phyloP scores from a whole-genome alignment of 1,140 invertebrate genomes.

The Piezodorus guildinii region DNA sequence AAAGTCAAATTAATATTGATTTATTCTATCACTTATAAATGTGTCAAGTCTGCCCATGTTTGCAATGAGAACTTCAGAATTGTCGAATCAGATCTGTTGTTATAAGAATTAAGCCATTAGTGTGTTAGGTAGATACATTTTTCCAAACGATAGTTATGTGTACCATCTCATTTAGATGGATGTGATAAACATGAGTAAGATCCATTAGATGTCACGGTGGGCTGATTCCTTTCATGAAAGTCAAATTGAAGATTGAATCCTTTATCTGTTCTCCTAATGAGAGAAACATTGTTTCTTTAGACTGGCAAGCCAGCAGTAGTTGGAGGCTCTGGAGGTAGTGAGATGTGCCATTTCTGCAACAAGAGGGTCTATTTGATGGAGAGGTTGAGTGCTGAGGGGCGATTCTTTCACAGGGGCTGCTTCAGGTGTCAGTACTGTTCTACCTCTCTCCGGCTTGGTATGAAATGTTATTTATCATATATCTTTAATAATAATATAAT shows the following conservation, averaged over 20 bases:
- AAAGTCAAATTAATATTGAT: no score
- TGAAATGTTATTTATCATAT: no score
- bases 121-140: no score
- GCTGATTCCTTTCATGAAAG: conserved; percentile 2
- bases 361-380: conserved; percentile 84
- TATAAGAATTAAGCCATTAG: no score
- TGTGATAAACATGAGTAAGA: no score
- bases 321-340: conserved; percentile 42
- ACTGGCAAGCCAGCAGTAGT: conserved; percentile 3
- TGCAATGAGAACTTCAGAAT: no score
- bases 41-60: no score
- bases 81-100: no score
- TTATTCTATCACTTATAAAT: no score
- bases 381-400: conserved; percentile 69
- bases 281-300: background rate
- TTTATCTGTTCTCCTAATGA: background rate
- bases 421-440: conserved; percentile 67
- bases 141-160: no score
- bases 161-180: no score
- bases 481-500: no score
- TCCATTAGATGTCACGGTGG: background rate
- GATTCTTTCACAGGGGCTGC: conserved; percentile 76
- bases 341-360: conserved; percentile 75
- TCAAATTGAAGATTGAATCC: background rate
- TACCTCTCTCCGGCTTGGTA: conserved; percentile 52